Evolutionary conservation across 2,888 invertebrate genomes (phyloP), one percentile per base, ranked within the genome.

Genomic region (Coelopa pilipes): DNA sequence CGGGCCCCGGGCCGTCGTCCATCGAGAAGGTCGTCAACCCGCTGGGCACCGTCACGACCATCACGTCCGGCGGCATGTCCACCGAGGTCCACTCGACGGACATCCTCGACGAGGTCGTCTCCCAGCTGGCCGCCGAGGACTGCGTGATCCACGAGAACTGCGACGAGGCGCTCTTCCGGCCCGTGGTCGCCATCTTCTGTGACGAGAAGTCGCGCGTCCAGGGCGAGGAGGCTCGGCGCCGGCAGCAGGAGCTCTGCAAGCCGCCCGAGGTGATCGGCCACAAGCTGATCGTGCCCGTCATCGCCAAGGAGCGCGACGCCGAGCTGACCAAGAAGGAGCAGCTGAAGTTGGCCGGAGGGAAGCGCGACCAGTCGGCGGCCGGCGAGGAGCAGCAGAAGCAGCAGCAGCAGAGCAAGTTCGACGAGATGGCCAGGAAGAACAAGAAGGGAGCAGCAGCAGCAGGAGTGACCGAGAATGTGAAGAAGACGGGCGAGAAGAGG

Each of bases 151-250:
- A 90, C 81, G 90, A 90, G 83, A 90, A 90, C 87, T 90, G 90
- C 82, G 93, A 93, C 88, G 93, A 93, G 87, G 90, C 91, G 60
- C 88, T 91, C 72, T 93, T 93, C 87, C 89, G 93, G 19, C 92
- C 92, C 49, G 91, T 93, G 73, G 90, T 92, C 21, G 84, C 88
- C 49, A 88, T 88, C 71, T 86, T 87, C 75, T 86, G 86, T 76
- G 84, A 85, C 76, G 84, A 84, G 55, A 89, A 89, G 57, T 89
- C 74, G 55, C 75, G 70, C 46, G 76, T 70, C 49, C 50, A 34
- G 60, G 80, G 76, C 45, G 80, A 78, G 17, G 81, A 82, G 71
- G 79, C 82, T 65, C 79, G 1, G 76, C 80, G 53, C 63, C 19
- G 72, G 46, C 77, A 80, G 15, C 76, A 79, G 68, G 76, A 78